Evolutionary conservation across 2,797 vertebrate genomes (phyloP).

Genomic region (Chaetophractus vellerosus): DNA sequence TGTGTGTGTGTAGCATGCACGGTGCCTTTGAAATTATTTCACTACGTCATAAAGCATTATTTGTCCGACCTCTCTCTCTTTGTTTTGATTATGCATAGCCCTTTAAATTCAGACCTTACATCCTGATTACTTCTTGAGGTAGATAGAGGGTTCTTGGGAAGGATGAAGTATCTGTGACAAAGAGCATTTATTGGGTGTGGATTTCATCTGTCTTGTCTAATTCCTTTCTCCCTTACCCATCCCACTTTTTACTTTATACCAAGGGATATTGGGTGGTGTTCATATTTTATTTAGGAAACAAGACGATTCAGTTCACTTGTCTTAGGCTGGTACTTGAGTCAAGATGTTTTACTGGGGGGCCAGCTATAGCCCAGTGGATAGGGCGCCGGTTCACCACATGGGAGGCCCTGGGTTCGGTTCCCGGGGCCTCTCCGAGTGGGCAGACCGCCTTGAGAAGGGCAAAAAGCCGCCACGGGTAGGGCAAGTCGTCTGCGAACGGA

Average conservation of each 20-base stretch:
- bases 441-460: too few species aligned
- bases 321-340: neutral
- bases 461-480: too few species aligned
- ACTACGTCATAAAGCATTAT: neutral
- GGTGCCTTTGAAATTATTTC: constrained; percentile 17
- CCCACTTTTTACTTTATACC: neutral
- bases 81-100: neutral
- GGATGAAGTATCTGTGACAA: neutral
- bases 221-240: neutral
- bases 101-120: neutral
- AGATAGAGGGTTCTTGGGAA: neutral
- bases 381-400: too few species aligned
- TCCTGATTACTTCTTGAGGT: neutral
- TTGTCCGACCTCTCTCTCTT: neutral
- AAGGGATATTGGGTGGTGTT: neutral
- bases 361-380: too few species aligned
- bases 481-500: too few species aligned
- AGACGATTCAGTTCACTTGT: neutral
- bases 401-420: too few species aligned
- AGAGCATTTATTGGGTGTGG: neutral
- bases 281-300: constrained; percentile 11
- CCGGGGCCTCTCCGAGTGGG: too few species aligned
- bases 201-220: neutral
- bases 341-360: neutral
- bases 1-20: too few species aligned